phyloP scores from a whole-genome alignment of 37 sponge, comb jelly and placozoan species.

The Aphrocallistes beatrix region DNA sequence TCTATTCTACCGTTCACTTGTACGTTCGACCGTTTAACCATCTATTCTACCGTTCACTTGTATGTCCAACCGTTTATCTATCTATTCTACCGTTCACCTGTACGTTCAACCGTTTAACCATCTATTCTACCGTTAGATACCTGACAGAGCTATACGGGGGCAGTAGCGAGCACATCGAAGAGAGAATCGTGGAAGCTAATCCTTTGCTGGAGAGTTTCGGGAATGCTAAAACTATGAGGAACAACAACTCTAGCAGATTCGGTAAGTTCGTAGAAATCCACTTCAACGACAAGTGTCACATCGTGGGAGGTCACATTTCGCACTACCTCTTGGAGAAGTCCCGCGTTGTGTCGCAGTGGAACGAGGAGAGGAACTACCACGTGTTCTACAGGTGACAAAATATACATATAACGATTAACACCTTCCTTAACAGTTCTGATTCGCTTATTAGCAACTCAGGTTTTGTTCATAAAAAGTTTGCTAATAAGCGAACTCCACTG shows the following conservation, averaged over 20 bases:
- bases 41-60: background rate
- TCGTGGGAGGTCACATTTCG: constrained; percentile 85
- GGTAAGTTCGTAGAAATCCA: constrained; percentile 93
- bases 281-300: constrained; percentile 60
- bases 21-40: background rate
- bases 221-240: constrained; percentile 81
- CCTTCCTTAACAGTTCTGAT: too few relatives aligned
- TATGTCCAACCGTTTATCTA: background rate
- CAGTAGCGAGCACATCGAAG: constrained; percentile 58
- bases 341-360: constrained; percentile 61
- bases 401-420: too few relatives aligned
- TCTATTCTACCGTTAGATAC: constrained; percentile 22
- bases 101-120: background rate
- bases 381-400: constrained; percentile 52
- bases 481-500: too few relatives aligned
- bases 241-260: constrained; percentile 84
- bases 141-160: constrained; percentile 66
- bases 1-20: background rate
- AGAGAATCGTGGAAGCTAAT: constrained; percentile 82
- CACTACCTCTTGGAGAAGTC: constrained; percentile 96
- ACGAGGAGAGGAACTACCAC: constrained; percentile 87
- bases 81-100: background rate
- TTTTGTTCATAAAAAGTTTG: too few relatives aligned
- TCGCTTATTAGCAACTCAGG: too few relatives aligned
- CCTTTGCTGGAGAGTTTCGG: constrained; percentile 93